Percentiles rank a stretch among this genome's conserved stretches.
Conservation (phyloP, 2,113 vertebrate genomes). For the Limnothrissa miodon region DNA sequence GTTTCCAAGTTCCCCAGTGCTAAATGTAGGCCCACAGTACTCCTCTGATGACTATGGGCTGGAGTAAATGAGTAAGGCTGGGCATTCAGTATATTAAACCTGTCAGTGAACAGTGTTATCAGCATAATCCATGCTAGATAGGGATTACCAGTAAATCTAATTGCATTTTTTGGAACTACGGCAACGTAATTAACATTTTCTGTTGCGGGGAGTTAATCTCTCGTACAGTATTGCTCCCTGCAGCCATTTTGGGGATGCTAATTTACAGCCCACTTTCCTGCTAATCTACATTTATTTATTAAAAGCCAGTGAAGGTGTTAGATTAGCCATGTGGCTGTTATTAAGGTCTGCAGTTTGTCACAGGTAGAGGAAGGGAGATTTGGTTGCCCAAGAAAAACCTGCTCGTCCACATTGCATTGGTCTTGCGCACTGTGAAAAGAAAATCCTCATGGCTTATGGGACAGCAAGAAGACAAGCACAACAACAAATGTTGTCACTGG, state of each 20-base stretch:
- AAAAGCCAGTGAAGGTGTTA: slow-evolving; percentile 17
- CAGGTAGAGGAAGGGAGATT: slow-evolving; percentile 15
- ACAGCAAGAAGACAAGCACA: neutral
- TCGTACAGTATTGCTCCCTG: neutral
- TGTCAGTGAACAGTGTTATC: slow-evolving; percentile 47
- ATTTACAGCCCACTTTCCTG: neutral
- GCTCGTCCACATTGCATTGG: slow-evolving; percentile 41
- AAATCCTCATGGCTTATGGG: neutral
- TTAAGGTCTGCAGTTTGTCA: neutral
- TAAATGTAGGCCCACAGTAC: too few species aligned
- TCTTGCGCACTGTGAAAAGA: neutral
- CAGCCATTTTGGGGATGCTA: neutral
- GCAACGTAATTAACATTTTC: slow-evolving; percentile 53
- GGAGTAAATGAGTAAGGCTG: neutral
- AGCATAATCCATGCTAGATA: slow-evolving; percentile 48
- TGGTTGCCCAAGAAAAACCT: slow-evolving; percentile 48
- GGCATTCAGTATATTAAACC: slow-evolving; percentile 29
- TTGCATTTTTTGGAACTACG: slow-evolving; percentile 51
- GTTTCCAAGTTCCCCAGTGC: neutral
- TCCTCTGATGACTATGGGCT: slow-evolving; percentile 4
- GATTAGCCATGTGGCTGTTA: slow-evolving; percentile 24
- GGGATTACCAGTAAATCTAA: slow-evolving; percentile 56
- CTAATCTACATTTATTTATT: slow-evolving; percentile 13
- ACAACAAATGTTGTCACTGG: neutral
- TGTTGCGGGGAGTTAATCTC: slow-evolving; percentile 53